Evolutionary conservation across 2,888 invertebrate genomes (phyloP), one percentile per base, ranked within the genome.

Genomic region (Clostera curtula): DNA sequence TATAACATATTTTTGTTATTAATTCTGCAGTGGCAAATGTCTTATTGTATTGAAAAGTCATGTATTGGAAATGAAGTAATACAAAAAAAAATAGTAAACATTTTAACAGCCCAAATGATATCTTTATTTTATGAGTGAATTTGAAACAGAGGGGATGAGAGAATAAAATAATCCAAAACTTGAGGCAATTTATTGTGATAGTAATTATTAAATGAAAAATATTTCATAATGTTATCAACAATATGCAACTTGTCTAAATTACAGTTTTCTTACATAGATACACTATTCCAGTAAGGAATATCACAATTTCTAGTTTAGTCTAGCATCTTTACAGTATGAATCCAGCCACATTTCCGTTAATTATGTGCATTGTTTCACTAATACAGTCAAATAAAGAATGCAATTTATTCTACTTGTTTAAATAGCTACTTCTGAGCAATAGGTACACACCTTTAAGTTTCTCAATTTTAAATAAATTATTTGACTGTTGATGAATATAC

Each of bases 111-210:
- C 48, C 39, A 48, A 49, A 43, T 38, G 43, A 42, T 43, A 57
- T 56, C 46, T 60, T 65, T 61, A 56, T 60, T 67, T 66, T 56
- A 53, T 55, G 38, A 33, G 41, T 32, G 39, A 27, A 33, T 22
- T 12, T 25, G n/a, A n/a, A n/a, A n/a, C n/a, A n/a, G n/a, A n/a
- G n/a, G n/a, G n/a, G n/a, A n/a, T n/a, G n/a, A n/a, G n/a, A n/a
- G n/a, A n/a, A n/a, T n/a, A n/a, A n/a, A n/a, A n/a, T n/a, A n/a
- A n/a, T n/a, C n/a, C n/a, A 50, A 63, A 64, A 63, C 56, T 61
- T 55, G 62, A 66, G 69, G 68, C 67, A 67, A 64, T 72, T 71
- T 66, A 68, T 72, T 73, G 59, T 64, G 56, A 62, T 51, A 49
- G 43, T 49, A 57, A 55, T 53, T 57, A 55, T 19, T 12, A 61